Percentiles rank a stretch among this genome's conserved stretches.
Conservation (phyloP, 2,113 vertebrate species). For the Hemichromis elongatus region DNA sequence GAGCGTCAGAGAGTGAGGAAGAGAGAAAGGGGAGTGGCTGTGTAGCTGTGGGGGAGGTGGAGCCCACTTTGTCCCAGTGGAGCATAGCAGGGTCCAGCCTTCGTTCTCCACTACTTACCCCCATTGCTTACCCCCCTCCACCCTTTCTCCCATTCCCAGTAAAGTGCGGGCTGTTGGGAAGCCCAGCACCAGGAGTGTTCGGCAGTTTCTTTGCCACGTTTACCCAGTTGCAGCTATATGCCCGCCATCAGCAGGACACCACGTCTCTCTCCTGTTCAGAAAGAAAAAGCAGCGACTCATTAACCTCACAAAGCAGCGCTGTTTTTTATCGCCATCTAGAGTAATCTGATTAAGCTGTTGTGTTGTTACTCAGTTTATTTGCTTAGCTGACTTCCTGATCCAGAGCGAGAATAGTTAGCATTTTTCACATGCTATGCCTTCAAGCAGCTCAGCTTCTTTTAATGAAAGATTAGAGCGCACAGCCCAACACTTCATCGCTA, state of each 20-base stretch:
- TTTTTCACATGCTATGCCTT: constrained; percentile 15
- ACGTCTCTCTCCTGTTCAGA: constrained; percentile 3
- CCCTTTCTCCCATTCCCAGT: not conserved
- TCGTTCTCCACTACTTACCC: not conserved
- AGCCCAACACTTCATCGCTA: not conserved
- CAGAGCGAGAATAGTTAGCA: not conserved
- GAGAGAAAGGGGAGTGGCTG: not conserved
- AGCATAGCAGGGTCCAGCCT: constrained; percentile 1
- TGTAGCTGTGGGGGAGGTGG: not conserved
- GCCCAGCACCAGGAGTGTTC: constrained; percentile 12
- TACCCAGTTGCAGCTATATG: constrained; percentile 8
- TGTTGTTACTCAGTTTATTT: constrained; percentile 42
- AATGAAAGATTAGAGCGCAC: constrained; percentile 4
- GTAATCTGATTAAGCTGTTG: constrained; percentile 41
- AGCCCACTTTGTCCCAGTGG: constrained; percentile 12
- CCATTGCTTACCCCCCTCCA: not conserved
- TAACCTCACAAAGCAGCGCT: not conserved
- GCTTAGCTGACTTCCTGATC: constrained; percentile 32
- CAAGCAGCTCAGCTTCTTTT: constrained; percentile 5
- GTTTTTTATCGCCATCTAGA: not conserved
- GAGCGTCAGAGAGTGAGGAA: not conserved
- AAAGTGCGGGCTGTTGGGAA: not conserved
- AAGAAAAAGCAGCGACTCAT: constrained; percentile 1
- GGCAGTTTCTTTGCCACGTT: constrained; percentile 14
- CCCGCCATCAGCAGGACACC: constrained; percentile 26